Evolutionary conservation across 1,140 invertebrate genomes (phyloP).

Genomic region (Aphelenchoides avenae): DNA sequence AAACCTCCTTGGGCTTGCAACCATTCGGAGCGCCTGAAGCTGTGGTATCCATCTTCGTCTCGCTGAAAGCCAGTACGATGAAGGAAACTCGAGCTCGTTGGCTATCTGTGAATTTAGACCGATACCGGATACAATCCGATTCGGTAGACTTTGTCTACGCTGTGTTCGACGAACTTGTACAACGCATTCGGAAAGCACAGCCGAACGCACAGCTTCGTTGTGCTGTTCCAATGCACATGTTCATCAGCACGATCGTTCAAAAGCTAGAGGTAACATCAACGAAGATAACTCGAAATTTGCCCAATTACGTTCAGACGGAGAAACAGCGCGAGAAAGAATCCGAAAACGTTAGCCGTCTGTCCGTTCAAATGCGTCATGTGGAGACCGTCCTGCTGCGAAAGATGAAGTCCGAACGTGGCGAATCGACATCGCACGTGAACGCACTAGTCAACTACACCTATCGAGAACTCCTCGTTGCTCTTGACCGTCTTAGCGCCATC

Average conservation of each 20-base stretch:
- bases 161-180: conserved; percentile 30
- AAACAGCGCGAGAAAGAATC: conserved; percentile 13
- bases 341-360: conserved; percentile 28
- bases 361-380: conserved; percentile 45
- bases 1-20: conserved; percentile 39
- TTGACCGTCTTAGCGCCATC: conserved; percentile 25
- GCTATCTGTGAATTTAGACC: conserved; percentile 20
- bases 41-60: conserved; percentile 36
- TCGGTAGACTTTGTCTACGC: conserved; percentile 39
- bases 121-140: conserved; percentile 45
- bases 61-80: conserved; percentile 33
- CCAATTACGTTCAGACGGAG: conserved; percentile 27
- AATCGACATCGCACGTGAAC: conserved; percentile 20
- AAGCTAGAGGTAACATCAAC: conserved; percentile 28
- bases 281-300: neutral
- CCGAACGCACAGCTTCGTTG: conserved; percentile 42
- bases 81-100: conserved; percentile 5
- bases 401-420: conserved; percentile 37
- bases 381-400: conserved; percentile 34
- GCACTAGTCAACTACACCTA: conserved; percentile 47
- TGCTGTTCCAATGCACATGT: conserved; percentile 42
- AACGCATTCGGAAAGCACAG: conserved; percentile 26
- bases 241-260: conserved; percentile 34
- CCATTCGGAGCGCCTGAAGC: conserved; percentile 27
- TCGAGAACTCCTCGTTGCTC: conserved; percentile 27